phyloP scores from a whole-genome alignment of 2,888 invertebrate genomes.

The Meta bourneti region DNA sequence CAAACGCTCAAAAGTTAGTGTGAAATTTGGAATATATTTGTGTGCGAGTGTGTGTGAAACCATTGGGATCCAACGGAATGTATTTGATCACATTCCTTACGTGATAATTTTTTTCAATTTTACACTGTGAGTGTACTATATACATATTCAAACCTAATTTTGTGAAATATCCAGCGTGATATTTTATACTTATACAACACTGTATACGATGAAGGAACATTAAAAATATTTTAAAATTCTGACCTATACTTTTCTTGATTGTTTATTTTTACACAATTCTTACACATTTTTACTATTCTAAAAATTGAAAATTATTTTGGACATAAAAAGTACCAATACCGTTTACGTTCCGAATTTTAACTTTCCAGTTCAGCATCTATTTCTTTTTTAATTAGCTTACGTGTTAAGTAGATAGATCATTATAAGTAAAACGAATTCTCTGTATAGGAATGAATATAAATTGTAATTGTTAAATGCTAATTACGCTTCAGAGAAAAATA shows the following conservation, averaged over 20 bases:
- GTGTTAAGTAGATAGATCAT: too few species aligned
- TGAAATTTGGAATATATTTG: background rate
- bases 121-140: constrained; percentile 23
- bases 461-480: too few species aligned
- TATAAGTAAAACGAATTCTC: too few species aligned
- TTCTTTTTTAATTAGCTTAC: too few species aligned
- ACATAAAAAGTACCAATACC: too few species aligned
- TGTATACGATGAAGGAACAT: constrained; percentile 43
- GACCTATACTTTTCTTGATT: constrained; percentile 1
- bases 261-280: constrained; percentile 9
- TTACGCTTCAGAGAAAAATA: too few species aligned
- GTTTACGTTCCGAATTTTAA: too few species aligned
- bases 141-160: constrained; percentile 27
- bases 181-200: constrained; percentile 51
- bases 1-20: constrained; percentile 27
- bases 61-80: constrained; percentile 38
- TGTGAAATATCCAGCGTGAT: constrained; percentile 39
- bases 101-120: constrained; percentile 31
- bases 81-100: constrained; percentile 38
- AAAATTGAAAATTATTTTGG: too few species aligned
- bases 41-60: constrained; percentile 13
- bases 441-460: too few species aligned
- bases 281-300: background rate
- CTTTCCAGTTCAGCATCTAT: too few species aligned
- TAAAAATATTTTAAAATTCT: constrained; percentile 39